Conservation (phyloP, 1,140 invertebrate species). For the Drosophila repleta region DNA sequence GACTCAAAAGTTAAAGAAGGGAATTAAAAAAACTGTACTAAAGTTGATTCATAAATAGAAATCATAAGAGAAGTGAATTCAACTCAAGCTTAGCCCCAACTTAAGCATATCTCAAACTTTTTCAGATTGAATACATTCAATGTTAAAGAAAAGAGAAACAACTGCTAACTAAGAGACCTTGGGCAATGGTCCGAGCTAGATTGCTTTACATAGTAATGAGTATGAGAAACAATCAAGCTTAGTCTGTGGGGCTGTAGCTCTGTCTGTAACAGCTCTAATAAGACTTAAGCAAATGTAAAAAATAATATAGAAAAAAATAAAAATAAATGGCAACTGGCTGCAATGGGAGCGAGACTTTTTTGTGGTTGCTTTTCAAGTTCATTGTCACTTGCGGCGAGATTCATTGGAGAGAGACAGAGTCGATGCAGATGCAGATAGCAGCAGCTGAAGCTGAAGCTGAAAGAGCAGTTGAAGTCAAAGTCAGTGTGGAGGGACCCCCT, state of each 20-base stretch:
- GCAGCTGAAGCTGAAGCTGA: not conserved
- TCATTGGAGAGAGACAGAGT: not conserved
- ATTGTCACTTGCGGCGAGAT: slow-evolving; percentile 57
- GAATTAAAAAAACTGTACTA: no score
- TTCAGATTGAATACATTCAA: no score
- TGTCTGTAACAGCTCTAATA: not conserved
- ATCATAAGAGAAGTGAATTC: no score
- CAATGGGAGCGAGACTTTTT: slow-evolving; percentile 12
- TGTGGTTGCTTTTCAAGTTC: slow-evolving; percentile 66
- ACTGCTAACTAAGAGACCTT: no score
- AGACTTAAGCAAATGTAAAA: not conserved
- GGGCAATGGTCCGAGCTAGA: no score
- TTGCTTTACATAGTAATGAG: no score
- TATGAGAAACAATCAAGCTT: not conserved
- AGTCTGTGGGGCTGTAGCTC: not conserved
- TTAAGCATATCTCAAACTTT: no score
- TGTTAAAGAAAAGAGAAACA: no score
- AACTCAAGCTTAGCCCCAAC: no score
- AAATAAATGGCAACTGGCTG: not conserved
- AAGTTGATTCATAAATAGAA: no score
- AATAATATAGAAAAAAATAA: slow-evolving; percentile 3
- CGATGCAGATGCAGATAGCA: slow-evolving; percentile 17
- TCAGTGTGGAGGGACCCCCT: slow-evolving; percentile 52
- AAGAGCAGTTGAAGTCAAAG: no score
- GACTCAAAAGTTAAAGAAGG: no score